phyloP scores from a whole-genome alignment of 2,797 vertebrate genomes.

The Psittacula derbiana region DNA sequence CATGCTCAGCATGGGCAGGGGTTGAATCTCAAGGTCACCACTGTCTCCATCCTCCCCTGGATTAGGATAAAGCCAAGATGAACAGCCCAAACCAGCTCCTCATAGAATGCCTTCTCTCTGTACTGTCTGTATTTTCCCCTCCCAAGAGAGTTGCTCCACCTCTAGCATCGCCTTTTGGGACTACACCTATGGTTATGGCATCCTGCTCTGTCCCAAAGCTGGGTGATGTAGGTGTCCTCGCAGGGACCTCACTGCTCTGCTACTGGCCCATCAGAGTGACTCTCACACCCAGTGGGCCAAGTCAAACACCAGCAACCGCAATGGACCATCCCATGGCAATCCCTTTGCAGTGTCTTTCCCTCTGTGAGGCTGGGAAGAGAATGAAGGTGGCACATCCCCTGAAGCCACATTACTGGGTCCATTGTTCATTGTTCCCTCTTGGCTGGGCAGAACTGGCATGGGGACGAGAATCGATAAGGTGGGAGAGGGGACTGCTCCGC shows the following conservation, averaged over 20 bases:
- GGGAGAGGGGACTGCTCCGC: neutral
- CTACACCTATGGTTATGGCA: rapidly evolving
- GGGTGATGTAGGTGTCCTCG: rapidly evolving
- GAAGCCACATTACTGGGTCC: neutral
- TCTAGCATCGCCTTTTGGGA: neutral
- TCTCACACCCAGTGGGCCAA: rapidly evolving
- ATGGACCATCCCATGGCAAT: rapidly evolving
- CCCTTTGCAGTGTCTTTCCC: neutral
- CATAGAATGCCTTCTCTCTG: neutral
- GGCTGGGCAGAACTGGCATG: rapidly evolving
- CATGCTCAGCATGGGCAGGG: neutral
- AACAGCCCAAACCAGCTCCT: neutral
- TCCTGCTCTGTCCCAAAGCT: neutral
- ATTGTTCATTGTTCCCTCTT: slow-evolving; percentile 53
- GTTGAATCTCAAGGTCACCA: neutral
- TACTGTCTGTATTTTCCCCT: neutral
- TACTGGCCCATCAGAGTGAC: rapidly evolving
- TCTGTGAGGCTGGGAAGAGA: rapidly evolving
- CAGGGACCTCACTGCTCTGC: neutral
- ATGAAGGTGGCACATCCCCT: neutral
- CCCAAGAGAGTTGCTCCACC: neutral
- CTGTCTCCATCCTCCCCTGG: neutral
- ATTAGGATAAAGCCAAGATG: rapidly evolving
- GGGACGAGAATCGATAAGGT: neutral
- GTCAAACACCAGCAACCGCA: neutral